phyloP scores from a whole-genome alignment of 2,797 vertebrate species.

The Benthosema pterotum region DNA sequence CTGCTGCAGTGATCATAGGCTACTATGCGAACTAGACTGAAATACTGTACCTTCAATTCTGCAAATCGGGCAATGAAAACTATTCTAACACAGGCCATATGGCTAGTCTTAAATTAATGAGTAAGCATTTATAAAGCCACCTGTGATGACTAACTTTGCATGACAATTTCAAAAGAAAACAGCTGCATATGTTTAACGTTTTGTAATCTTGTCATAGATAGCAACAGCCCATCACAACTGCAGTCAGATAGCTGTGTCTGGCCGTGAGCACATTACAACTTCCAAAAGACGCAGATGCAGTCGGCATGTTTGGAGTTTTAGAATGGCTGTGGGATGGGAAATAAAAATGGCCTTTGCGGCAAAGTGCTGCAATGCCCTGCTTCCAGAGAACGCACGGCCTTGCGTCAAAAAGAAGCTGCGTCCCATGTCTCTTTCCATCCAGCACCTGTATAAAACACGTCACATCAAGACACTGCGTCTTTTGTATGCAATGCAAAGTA shows the following conservation, averaged over 20 bases:
- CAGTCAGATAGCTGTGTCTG: slow-evolving; percentile 7
- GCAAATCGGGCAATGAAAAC: slow-evolving; percentile 41
- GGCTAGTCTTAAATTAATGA: not conserved
- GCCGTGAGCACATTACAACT: too few species aligned
- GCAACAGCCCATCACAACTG: slow-evolving; percentile 16
- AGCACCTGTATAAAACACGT: too few species aligned
- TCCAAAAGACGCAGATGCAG: too few species aligned
- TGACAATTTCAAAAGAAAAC: slow-evolving; percentile 17
- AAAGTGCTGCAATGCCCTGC: too few species aligned
- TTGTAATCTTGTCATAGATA: slow-evolving; percentile 18
- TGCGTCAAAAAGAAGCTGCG: too few species aligned
- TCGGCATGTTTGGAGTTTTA: too few species aligned
- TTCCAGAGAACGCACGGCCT: too few species aligned
- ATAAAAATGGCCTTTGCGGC: too few species aligned
- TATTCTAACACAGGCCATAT: not conserved
- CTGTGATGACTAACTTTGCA: slow-evolving; percentile 13
- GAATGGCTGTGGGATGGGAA: too few species aligned
- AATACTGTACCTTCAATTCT: slow-evolving; percentile 38
- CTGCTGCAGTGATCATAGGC: not conserved
- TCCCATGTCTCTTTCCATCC: too few species aligned
- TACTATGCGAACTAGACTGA: slow-evolving; percentile 25
- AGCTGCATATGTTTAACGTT: slow-evolving; percentile 51
- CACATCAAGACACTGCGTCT: too few species aligned
- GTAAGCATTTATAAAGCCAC: not conserved
- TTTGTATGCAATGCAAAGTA: too few species aligned